These are phyloP conservation scores for Mycteria americana DNA, from an alignment of 2,797 vertebrate species.

Conservation along the genomic window DNA sequence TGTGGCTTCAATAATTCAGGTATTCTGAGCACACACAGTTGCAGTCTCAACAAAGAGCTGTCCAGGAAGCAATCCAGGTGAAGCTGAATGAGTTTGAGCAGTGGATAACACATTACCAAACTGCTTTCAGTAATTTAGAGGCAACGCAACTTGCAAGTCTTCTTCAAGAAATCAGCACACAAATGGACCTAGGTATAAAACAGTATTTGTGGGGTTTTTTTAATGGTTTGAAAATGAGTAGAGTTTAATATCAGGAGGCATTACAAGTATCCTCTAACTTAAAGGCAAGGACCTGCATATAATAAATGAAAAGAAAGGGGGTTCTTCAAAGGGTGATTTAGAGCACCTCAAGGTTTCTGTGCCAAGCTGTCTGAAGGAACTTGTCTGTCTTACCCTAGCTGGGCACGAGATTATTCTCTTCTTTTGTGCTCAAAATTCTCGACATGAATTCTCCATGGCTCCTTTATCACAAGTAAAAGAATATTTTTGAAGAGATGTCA, in stretches of 20 bases:
- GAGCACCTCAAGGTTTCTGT: background rate
- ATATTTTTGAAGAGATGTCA: background rate
- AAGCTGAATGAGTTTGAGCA: conserved; percentile 95
- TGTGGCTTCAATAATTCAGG: conserved; percentile 70
- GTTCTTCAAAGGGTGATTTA: background rate
- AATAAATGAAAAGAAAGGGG: background rate
- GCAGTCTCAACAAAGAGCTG: conserved; percentile 91
- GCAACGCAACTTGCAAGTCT: conserved; percentile 94
- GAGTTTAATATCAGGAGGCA: background rate
- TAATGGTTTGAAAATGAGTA: background rate
- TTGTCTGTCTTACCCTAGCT: background rate
- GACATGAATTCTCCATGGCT: background rate
- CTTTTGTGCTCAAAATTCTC: background rate
- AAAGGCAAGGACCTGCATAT: background rate
- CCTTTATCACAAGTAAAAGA: background rate
- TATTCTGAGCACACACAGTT: conserved; percentile 96
- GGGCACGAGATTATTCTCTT: background rate
- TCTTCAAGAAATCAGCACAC: conserved; percentile 95
- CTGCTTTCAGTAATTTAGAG: conserved; percentile 92
- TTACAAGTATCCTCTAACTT: background rate
- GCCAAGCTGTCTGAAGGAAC: background rate
- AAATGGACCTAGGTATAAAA: conserved; percentile 91
- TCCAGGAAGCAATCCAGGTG: conserved; percentile 94
- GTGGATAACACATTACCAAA: conserved; percentile 96
- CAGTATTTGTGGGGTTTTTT: background rate